Conservation (phyloP, 2,113 vertebrate species). For the Capreolus pygargus region DNA sequence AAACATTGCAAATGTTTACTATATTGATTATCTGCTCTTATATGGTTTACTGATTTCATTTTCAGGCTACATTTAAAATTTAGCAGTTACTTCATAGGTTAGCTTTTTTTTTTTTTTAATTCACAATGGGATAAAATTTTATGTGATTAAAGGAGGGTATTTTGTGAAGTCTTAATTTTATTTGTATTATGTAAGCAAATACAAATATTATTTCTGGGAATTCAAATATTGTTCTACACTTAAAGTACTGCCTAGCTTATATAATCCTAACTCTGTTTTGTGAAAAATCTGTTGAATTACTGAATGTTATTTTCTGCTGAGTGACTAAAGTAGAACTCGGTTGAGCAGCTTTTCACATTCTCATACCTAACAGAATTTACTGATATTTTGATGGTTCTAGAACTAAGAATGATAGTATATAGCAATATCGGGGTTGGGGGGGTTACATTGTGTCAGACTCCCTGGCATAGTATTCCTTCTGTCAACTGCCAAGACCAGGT, state of each 20-base stretch:
- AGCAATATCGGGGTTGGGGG: background rate
- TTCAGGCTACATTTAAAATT: background rate
- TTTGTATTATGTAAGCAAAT: background rate
- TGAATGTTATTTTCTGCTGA: background rate
- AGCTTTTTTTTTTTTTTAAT: background rate
- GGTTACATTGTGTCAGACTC: background rate
- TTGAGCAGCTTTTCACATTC: background rate
- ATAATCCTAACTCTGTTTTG: background rate
- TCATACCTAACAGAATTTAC: background rate
- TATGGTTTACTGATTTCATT: conserved; percentile 1
- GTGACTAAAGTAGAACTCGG: background rate
- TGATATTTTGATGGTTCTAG: background rate
- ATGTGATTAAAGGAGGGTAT: background rate
- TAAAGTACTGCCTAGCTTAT: background rate
- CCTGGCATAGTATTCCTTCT: background rate
- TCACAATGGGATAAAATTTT: background rate
- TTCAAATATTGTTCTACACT: background rate
- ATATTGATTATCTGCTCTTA: conserved; percentile 52
- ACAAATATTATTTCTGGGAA: background rate
- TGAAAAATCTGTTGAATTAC: background rate
- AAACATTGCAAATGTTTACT: conserved; percentile 46
- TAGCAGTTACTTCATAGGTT: background rate
- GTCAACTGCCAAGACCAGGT: background rate
- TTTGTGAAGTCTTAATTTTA: background rate
- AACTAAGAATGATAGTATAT: background rate